phyloP scores from a whole-genome alignment of 2,888 invertebrate species.

The Teleogryllus oceanicus region DNA sequence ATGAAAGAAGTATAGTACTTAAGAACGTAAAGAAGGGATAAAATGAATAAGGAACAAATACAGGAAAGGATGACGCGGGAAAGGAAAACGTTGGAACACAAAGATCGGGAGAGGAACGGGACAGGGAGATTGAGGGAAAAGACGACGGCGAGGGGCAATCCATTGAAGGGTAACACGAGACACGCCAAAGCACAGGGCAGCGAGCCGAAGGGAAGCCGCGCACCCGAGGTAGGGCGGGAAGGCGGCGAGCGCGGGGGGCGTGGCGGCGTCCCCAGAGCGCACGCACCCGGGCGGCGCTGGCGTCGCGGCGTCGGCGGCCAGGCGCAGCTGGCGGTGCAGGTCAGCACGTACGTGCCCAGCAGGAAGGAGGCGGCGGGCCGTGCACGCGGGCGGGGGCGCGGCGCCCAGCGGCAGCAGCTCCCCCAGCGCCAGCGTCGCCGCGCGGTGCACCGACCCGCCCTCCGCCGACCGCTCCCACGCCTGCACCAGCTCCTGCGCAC shows the following conservation, averaged over 20 bases:
- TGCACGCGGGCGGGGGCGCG: neutral
- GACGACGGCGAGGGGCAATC: too few relatives aligned
- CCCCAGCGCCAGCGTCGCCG: neutral
- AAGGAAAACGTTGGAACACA: too few relatives aligned
- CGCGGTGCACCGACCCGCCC: neutral
- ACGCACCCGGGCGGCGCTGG: neutral
- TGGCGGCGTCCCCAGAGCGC: neutral
- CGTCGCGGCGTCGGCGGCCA: neutral
- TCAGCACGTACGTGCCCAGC: neutral
- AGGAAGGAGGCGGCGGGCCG: neutral
- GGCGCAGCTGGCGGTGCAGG: neutral
- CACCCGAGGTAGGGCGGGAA: neutral
- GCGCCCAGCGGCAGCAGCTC: neutral
- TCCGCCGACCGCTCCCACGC: neutral
- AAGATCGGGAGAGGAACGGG: too few relatives aligned
- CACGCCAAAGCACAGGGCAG: neutral
- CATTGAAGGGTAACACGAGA: too few relatives aligned
- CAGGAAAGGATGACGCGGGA: too few relatives aligned
- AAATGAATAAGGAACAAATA: too few relatives aligned
- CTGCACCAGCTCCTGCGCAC: neutral
- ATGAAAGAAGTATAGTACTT: too few relatives aligned
- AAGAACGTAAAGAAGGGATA: too few relatives aligned
- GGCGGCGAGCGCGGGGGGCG: neutral
- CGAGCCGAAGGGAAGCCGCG: neutral
- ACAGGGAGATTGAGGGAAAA: too few relatives aligned